These are phyloP conservation scores for Dicentrarchus labrax DNA, from an alignment of 2,113 vertebrate genomes.

Conservation along the genomic window DNA sequence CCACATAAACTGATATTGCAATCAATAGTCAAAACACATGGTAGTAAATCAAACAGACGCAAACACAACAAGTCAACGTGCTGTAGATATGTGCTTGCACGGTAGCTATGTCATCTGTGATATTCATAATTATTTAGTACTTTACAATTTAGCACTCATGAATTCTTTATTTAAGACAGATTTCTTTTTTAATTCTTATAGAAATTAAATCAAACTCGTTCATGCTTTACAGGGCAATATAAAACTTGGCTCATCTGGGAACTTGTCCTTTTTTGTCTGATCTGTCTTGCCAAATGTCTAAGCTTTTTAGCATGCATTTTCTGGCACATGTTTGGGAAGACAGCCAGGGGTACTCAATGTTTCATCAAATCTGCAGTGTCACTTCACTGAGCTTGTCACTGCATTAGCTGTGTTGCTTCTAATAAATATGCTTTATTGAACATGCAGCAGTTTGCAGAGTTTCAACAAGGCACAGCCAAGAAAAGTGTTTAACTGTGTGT, in stretches of 20 bases:
- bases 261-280: conserved; percentile 7
- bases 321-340: conserved; percentile 41
- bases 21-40: conserved; percentile 39
- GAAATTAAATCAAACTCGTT: background rate
- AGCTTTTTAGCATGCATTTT: conserved; percentile 44
- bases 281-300: conserved; percentile 2
- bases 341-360: conserved; percentile 51
- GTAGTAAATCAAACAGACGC: background rate
- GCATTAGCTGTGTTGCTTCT: conserved; percentile 39
- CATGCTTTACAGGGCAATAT: background rate
- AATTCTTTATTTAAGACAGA: background rate
- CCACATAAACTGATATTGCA: conserved; percentile 28
- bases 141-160: background rate
- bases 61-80: background rate
- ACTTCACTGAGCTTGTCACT: conserved; percentile 57
- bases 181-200: background rate
- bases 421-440: conserved; percentile 52
- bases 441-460: conserved; percentile 32
- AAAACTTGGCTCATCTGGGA: background rate
- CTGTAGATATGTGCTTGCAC: background rate
- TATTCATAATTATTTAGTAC: background rate
- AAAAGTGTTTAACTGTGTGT: conserved; percentile 34
- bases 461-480: conserved; percentile 38
- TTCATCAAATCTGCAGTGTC: conserved; percentile 62
- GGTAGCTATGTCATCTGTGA: background rate